Evolutionary conservation across 64 coral and sea anemone species (phyloP), one percentile per base, ranked within the genome.

Genomic region (Pachyseris speciosa): DNA sequence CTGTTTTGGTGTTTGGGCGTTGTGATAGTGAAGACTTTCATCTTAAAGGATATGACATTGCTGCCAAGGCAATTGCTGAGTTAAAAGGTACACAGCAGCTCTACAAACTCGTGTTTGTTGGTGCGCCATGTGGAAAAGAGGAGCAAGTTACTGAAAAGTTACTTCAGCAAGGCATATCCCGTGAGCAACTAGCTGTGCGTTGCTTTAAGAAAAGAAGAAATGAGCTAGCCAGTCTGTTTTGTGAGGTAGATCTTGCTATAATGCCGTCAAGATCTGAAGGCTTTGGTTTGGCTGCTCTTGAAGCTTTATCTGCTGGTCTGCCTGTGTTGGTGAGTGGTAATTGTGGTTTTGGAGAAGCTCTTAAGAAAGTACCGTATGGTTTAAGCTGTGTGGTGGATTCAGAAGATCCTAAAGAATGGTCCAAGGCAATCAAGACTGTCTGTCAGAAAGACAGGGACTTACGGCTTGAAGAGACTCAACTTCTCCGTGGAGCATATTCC

Each of bases 281-380:
- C n/a, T n/a, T n/a, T n/a, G n/a, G n/a, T n/a, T n/a, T n/a, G n/a
- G n/a, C n/a, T n/a, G n/a, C n/a, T n/a, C n/a, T n/a, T 63, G 20
- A 63, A 70, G 67, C 67, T 12, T 70, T 70, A 70, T 70, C 67
- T 70, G 67, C 67, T 15, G 33, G 67, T 38, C 67, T 70, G 33
- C 67, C 67, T 39, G 67, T 70, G 7, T 34, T 70, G 31, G 67
- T 70, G 3, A 70, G 67, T 70, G 67, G 67, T 36, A 70, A 70
- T 30, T 70, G 32, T 4, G 67, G 67, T 36, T 34, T 70, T 19
- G 59, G 59, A 63, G 59, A 24, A 63, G 59, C 59, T 63, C 20
- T 63, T 16, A 63, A 63, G 59, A 26, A 63, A 63, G 59, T 63
- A 2, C 59, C 59, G 19, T 63, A 24, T n/a, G 59, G 59, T 24